Evolutionary conservation across 2,113 vertebrate genomes (phyloP).

Genomic region (Trochalopteron elliotii): DNA sequence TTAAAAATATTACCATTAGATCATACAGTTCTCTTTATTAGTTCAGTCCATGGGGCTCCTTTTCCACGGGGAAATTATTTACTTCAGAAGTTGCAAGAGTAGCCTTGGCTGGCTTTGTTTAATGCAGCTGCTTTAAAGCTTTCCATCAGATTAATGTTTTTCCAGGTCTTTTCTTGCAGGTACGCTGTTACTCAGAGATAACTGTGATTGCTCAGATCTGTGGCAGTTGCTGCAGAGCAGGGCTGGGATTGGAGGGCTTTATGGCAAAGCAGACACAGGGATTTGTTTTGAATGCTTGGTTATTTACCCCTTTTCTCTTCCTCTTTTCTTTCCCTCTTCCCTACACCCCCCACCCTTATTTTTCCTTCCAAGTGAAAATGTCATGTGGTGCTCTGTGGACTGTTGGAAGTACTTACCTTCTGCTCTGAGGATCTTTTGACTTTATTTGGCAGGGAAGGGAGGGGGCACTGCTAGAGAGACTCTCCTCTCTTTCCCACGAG

Average conservation of each 20-base stretch:
- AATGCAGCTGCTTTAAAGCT: slow-evolving; percentile 47
- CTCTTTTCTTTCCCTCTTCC: not conserved
- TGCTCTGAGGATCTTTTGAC: not conserved
- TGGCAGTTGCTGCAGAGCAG: not conserved
- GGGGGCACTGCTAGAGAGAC: not conserved
- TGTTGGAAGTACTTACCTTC: not conserved
- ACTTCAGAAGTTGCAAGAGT: slow-evolving; percentile 44
- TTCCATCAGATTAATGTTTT: slow-evolving; percentile 52
- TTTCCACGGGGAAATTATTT: slow-evolving; percentile 65
- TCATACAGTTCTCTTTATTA: slow-evolving; percentile 65
- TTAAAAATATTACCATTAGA: slow-evolving; percentile 70
- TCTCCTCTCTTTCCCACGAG: not conserved
- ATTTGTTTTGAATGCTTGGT: not conserved
- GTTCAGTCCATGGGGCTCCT: slow-evolving; percentile 44
- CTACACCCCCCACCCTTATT: not conserved
- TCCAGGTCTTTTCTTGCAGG: slow-evolving; percentile 58
- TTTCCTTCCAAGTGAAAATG: not conserved
- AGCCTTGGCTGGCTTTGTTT: slow-evolving; percentile 56
- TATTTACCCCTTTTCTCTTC: not conserved
- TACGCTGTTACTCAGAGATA: slow-evolving; percentile 38
- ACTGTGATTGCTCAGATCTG: slow-evolving; percentile 10
- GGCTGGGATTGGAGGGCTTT: not conserved
- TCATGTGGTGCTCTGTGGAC: not conserved
- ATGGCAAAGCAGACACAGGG: not conserved
- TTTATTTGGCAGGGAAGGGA: not conserved